phyloP scores from a whole-genome alignment of 2,888 invertebrate genomes.

The Poecilus cupreus region DNA sequence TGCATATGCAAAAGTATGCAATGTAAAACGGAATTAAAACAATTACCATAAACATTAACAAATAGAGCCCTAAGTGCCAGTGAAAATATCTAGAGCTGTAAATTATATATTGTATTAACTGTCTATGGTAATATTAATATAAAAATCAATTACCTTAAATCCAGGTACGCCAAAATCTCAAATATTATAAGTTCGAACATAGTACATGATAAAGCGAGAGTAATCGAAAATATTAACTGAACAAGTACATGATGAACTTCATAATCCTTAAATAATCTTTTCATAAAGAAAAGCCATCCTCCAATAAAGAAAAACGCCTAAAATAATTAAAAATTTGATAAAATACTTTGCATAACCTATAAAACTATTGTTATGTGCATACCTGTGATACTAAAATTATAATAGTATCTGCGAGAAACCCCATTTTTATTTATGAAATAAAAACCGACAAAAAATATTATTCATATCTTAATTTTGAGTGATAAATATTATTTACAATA shows the following conservation, averaged over 20 bases:
- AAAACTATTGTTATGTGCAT: constrained; percentile 38
- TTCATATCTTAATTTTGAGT: constrained; percentile 29
- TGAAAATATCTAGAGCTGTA: constrained; percentile 93
- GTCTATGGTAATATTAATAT: constrained; percentile 63
- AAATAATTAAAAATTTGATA: constrained; percentile 54
- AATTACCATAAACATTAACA: constrained; percentile 94
- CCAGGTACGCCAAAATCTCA: constrained; percentile 95
- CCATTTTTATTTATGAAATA: constrained; percentile 76
- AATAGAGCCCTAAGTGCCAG: constrained; percentile 95
- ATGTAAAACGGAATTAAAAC: constrained; percentile 98
- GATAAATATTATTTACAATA: constrained; percentile 38
- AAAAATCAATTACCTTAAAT: constrained; percentile 91
- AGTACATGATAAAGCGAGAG: constrained; percentile 96
- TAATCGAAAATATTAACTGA: constrained; percentile 95
- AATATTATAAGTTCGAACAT: constrained; percentile 99
- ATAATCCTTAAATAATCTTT: constrained; percentile 96
- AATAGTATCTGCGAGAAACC: constrained; percentile 87
- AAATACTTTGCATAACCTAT: constrained; percentile 52
- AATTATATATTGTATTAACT: constrained; percentile 58
- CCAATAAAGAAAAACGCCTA: constrained; percentile 96
- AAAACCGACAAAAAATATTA: constrained; percentile 29
- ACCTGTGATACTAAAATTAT: constrained; percentile 84
- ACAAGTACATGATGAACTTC: constrained; percentile 97
- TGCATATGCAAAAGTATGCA: constrained; percentile 94
- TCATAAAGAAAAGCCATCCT: constrained; percentile 99